Evolutionary conservation across 2,797 vertebrate genomes (phyloP).

Genomic region (Oreochromis grahami): DNA sequence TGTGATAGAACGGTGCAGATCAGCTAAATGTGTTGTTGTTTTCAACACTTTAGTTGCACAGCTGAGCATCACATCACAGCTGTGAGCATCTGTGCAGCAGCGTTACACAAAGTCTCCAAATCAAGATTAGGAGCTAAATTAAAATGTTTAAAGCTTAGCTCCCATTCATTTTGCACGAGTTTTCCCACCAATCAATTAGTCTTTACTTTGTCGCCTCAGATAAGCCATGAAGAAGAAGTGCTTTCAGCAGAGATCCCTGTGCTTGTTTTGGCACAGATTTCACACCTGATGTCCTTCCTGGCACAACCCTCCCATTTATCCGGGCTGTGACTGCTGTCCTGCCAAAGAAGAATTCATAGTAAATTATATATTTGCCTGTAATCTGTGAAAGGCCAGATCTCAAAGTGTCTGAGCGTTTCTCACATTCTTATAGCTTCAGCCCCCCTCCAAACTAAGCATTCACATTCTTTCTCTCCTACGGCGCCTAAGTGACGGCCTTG

Average conservation of each 20-base stretch:
- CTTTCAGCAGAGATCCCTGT: neutral
- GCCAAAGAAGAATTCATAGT: neutral
- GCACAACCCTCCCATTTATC: neutral
- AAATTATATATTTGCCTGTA: accelerated
- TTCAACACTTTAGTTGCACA: neutral
- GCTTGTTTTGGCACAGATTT: neutral
- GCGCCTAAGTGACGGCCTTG: too few relatives aligned
- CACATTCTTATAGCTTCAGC: too few relatives aligned
- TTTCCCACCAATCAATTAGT: neutral
- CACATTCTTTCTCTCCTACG: too few relatives aligned
- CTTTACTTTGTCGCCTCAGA: neutral
- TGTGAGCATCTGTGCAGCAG: neutral
- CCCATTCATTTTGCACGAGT: neutral
- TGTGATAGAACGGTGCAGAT: neutral
- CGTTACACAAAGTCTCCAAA: neutral
- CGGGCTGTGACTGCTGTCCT: neutral
- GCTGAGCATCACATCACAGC: neutral
- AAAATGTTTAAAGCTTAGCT: neutral
- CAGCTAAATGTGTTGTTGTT: neutral
- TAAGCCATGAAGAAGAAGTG: neutral
- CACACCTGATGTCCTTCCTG: neutral
- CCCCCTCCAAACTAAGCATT: too few relatives aligned
- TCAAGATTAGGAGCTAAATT: neutral
- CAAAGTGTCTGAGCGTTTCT: too few relatives aligned
- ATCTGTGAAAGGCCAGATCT: neutral